Base-by-base conservation (phyloP, 92 coral and sea anemone genomes). In the Plumapathes pennacea region DNA sequence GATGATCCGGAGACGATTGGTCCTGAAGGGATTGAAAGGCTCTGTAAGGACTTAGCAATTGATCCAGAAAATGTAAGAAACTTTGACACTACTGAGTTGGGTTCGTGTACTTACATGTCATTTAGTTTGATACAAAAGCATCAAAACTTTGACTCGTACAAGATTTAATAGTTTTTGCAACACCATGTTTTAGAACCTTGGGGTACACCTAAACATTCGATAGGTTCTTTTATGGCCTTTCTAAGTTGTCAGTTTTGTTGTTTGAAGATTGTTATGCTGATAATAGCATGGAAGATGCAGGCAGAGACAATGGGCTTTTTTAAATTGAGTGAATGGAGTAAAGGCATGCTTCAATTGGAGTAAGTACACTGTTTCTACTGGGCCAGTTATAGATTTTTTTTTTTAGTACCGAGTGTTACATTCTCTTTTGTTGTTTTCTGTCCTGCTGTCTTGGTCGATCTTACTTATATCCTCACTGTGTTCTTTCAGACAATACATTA, bases 291-390 rank as follows among this genome's bases (percentile, higher is more conserved):
- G 96, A 88, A 83, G 59, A 61, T 88, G 14, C 89, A 88, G 43
- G 96, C 96, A 41, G 96, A 79, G 27, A 88, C 85, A 46, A 72
- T 88, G 63, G 96, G 96, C 19, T 88, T 83, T 65, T 88, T 88
- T 60, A 88, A 85, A 57, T 88, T 72, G 71, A 61, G 66, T 62
- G 96, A 88, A 53, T 88, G 96, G 96, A 78, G 77, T 41, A 78
- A 85, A 63, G 96, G 96, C 46, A 88, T 88, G 96, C 85, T 78
- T 14, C 78, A 78, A 47, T 32, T 88, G 61, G 90, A 88, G 96
- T 88, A 83, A 52, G 96, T 73, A 41, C n/a, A 24, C 11, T 9
- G 50, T 17, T 7, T n/a, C n/a, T n/a, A n/a, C n/a, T n/a, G n/a
- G n/a, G n/a, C n/a, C n/a, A n/a, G n/a, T n/a, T n/a, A n/a, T n/a